These are phyloP conservation scores for Zaprionus gabonicus DNA, from an alignment of 1,140 invertebrate species.

Conservation along the genomic window DNA sequence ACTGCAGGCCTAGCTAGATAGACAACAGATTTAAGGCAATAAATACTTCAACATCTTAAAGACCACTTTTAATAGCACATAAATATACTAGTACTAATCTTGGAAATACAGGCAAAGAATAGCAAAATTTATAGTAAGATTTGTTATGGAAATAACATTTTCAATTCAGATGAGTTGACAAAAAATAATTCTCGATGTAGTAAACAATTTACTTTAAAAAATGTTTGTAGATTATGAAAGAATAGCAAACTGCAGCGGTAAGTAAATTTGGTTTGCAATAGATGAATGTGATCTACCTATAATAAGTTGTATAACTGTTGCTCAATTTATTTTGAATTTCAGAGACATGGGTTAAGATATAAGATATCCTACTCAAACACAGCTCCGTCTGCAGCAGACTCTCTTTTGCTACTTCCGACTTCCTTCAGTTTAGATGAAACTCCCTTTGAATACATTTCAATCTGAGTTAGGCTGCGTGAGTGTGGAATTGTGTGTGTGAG, in stretches of 20 bases:
- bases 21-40: background rate
- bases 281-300: too few relatives aligned
- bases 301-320: too few relatives aligned
- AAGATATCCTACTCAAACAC: too few relatives aligned
- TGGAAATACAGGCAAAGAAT: too few relatives aligned
- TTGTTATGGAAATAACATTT: too few relatives aligned
- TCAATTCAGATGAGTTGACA: too few relatives aligned
- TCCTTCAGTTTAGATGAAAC: background rate
- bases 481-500: background rate
- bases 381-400: background rate
- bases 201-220: too few relatives aligned
- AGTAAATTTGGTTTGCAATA: background rate
- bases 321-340: too few relatives aligned
- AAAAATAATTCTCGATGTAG: too few relatives aligned
- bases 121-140: too few relatives aligned
- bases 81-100: background rate
- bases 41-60: background rate
- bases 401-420: background rate
- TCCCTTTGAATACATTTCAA: conserved; percentile 25
- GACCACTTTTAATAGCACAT: background rate
- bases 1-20: background rate
- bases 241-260: background rate
- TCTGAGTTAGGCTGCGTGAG: background rate
- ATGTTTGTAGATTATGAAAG: too few relatives aligned
- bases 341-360: too few relatives aligned